Percentiles rank a stretch among this genome's conserved stretches.
Evolutionary conservation across 2,113 vertebrate genomes (phyloP).

Genomic region (Petrocephalus microphthalmus): DNA sequence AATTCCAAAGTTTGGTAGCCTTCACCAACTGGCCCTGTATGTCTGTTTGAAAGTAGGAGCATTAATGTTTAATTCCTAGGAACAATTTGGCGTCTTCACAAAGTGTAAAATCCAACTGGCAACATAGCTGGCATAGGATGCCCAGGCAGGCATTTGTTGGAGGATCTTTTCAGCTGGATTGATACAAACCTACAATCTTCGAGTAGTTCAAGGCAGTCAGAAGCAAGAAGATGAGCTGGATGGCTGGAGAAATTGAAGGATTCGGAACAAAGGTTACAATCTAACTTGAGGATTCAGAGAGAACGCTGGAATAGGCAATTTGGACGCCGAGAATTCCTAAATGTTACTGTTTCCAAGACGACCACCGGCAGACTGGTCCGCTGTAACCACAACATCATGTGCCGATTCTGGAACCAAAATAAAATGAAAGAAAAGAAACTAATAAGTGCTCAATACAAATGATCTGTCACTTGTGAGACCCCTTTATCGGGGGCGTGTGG

Average conservation of each 20-base stretch:
- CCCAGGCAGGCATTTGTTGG: background rate
- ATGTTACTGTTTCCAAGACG: background rate
- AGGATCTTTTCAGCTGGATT: background rate
- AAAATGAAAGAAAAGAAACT: conserved; percentile 51
- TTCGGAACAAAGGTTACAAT: background rate
- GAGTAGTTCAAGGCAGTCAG: background rate
- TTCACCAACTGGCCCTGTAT: background rate
- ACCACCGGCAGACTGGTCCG: background rate
- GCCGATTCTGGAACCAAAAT: conserved; percentile 25
- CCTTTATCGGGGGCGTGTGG: conserved; percentile 48
- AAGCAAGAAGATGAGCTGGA: background rate
- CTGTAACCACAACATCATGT: conserved; percentile 16
- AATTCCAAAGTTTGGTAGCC: background rate
- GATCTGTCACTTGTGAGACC: conserved; percentile 54
- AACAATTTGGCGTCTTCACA: background rate
- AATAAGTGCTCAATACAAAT: conserved; percentile 65
- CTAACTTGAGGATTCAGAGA: background rate
- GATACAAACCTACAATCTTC: background rate
- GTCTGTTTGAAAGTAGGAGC: background rate
- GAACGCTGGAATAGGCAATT: background rate
- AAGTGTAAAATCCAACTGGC: background rate
- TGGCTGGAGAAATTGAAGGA: background rate
- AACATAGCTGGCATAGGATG: background rate
- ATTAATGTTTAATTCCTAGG: background rate
- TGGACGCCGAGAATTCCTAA: background rate